phyloP scores from a whole-genome alignment of 1,140 invertebrate genomes.

The Ruditapes philippinarum region DNA sequence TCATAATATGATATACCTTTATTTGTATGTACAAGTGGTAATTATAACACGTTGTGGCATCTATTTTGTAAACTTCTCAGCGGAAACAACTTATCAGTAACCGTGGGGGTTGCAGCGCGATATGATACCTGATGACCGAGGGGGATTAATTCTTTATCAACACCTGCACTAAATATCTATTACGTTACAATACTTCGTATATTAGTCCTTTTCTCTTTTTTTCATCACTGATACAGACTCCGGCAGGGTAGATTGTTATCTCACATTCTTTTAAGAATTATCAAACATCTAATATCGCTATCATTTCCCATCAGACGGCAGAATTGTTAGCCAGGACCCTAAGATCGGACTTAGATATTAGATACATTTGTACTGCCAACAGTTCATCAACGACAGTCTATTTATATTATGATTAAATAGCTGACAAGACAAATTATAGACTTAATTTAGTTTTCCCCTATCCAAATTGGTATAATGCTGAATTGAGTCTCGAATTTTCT shows the following conservation, averaged over 20 bases:
- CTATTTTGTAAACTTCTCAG: conserved; percentile 7
- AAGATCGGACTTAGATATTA: conserved; percentile 19
- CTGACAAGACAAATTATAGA: conserved; percentile 27
- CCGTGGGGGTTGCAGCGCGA: neutral
- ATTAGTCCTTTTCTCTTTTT: neutral
- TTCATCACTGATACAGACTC: neutral
- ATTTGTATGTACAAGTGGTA: conserved; percentile 24
- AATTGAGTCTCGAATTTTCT: neutral
- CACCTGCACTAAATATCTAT: conserved; percentile 1
- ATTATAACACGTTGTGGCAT: conserved; percentile 4
- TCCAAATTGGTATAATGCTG: conserved; percentile 1
- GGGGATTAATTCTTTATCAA: neutral
- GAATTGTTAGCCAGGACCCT: conserved; percentile 4
- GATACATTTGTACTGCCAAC: conserved; percentile 26
- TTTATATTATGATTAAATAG: conserved; percentile 30
- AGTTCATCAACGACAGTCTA: conserved; percentile 28
- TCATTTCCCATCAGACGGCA: neutral
- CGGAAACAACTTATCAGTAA: neutral
- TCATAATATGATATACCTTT: neutral
- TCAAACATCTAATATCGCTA: conserved; percentile 17
- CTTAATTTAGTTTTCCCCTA: conserved; percentile 26
- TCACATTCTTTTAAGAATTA: conserved; percentile 1
- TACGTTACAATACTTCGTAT: neutral
- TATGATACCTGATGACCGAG: neutral
- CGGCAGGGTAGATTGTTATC: neutral